Evolutionary conservation across 2,113 vertebrate species (phyloP).

Genomic region (Noturus placidus): DNA sequence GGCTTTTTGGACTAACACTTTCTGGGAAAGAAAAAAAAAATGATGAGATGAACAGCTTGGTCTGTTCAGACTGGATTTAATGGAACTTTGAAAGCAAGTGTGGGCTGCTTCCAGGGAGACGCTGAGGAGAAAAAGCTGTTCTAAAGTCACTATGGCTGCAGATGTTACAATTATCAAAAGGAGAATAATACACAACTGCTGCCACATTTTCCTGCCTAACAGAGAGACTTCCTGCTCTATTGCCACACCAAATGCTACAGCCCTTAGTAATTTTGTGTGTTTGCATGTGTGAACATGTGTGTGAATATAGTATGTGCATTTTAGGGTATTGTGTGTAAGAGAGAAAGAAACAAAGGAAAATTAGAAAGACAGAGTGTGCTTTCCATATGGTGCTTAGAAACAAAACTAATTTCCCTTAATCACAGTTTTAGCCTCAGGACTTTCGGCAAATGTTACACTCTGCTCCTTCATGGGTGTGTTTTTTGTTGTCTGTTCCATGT

Average conservation of each 20-base stretch:
- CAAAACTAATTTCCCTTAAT: slow-evolving; percentile 53
- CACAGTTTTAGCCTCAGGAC: slow-evolving; percentile 49
- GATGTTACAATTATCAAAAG: slow-evolving; percentile 73
- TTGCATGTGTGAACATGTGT: slow-evolving; percentile 20
- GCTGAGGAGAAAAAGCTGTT: slow-evolving; percentile 64
- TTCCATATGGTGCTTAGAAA: slow-evolving; percentile 51
- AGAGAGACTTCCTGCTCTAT: slow-evolving; percentile 65
- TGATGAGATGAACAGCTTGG: slow-evolving; percentile 30
- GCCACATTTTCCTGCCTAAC: slow-evolving; percentile 40
- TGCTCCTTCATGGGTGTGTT: slow-evolving; percentile 26
- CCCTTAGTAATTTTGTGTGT: slow-evolving; percentile 39
- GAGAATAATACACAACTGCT: slow-evolving; percentile 70
- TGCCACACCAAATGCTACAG: slow-evolving; percentile 39
- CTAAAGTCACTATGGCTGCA: slow-evolving; percentile 67
- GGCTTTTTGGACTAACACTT: slow-evolving; percentile 20
- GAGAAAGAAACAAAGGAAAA: slow-evolving; percentile 37
- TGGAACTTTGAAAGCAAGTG: slow-evolving; percentile 67
- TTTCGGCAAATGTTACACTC: slow-evolving; percentile 33
- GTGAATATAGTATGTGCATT: slow-evolving; percentile 14
- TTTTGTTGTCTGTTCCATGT: slow-evolving; percentile 23
- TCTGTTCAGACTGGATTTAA: slow-evolving; percentile 45
- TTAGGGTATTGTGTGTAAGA: slow-evolving; percentile 18
- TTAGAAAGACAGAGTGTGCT: background rate
- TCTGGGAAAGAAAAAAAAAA: slow-evolving; percentile 19
- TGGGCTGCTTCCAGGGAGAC: slow-evolving; percentile 63